Evolutionary conservation across 2,113 vertebrate genomes (phyloP).

Genomic region (Podarcis raffonei): DNA sequence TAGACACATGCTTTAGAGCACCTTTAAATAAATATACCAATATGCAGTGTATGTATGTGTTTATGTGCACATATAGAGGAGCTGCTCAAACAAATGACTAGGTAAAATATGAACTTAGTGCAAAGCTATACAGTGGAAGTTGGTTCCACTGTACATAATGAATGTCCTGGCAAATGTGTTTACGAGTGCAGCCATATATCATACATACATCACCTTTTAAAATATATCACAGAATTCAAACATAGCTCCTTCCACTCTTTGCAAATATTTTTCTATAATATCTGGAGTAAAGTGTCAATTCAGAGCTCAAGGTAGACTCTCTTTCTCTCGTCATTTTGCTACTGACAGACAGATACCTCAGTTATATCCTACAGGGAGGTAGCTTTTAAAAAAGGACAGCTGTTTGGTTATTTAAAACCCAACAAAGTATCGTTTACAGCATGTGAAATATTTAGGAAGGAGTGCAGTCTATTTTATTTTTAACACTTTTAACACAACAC

Average conservation of each 20-base stretch:
- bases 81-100: too few relatives aligned
- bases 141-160: neutral
- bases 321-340: neutral
- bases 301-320: neutral
- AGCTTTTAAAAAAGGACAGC: neutral
- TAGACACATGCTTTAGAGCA: too few relatives aligned
- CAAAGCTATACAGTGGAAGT: neutral
- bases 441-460: conserved; percentile 20
- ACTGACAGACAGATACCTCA: neutral
- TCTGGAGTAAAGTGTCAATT: neutral
- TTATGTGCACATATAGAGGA: too few relatives aligned
- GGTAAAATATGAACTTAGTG: too few relatives aligned
- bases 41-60: too few relatives aligned
- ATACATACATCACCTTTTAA: neutral
- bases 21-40: too few relatives aligned
- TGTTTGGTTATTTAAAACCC: conserved; percentile 11
- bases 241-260: neutral
- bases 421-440: neutral
- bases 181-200: neutral
- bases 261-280: neutral
- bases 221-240: conserved; percentile 11
- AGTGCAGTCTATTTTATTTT: conserved; percentile 1
- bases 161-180: neutral
- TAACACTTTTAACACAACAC: neutral
- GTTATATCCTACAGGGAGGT: neutral